phyloP scores from a whole-genome alignment of 2,888 invertebrate species.

The Cheilosia vernalis region DNA sequence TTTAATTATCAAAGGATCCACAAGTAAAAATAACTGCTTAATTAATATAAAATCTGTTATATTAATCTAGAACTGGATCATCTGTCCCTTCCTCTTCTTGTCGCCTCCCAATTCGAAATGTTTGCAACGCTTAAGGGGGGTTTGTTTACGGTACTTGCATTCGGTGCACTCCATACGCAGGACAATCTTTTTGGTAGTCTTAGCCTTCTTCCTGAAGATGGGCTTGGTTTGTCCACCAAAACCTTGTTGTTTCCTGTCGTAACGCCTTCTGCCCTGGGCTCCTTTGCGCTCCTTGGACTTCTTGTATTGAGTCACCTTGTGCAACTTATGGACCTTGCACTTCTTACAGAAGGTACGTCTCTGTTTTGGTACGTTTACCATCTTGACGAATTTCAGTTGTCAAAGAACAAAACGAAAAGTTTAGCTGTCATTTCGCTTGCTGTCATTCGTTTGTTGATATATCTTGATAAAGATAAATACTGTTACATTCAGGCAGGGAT shows the following conservation, averaged over 20 bases:
- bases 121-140: constrained; percentile 98
- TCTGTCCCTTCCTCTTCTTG: constrained; percentile 99
- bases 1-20: constrained; percentile 60
- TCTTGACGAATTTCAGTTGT: constrained; percentile 78
- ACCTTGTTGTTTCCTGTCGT: constrained; percentile 99
- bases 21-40: constrained; percentile 48
- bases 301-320: constrained; percentile 99
- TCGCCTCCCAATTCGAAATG: constrained; percentile 99
- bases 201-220: constrained; percentile 99
- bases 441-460: too few species aligned
- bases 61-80: constrained; percentile 96
- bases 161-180: constrained; percentile 99
- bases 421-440: too few species aligned
- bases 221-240: constrained; percentile 99
- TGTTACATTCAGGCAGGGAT: too few species aligned
- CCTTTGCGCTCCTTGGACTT: constrained; percentile 99
- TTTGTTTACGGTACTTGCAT: constrained; percentile 98
- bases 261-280: constrained; percentile 98
- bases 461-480: too few species aligned
- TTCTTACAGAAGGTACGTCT: constrained; percentile 99
- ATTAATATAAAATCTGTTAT: constrained; percentile 54
- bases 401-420: constrained; percentile 78
- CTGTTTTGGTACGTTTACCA: constrained; percentile 98
- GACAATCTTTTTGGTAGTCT: constrained; percentile 99
- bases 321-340: constrained; percentile 99